phyloP scores from a whole-genome alignment of 2,797 vertebrate genomes.

The Octomys mimax region DNA sequence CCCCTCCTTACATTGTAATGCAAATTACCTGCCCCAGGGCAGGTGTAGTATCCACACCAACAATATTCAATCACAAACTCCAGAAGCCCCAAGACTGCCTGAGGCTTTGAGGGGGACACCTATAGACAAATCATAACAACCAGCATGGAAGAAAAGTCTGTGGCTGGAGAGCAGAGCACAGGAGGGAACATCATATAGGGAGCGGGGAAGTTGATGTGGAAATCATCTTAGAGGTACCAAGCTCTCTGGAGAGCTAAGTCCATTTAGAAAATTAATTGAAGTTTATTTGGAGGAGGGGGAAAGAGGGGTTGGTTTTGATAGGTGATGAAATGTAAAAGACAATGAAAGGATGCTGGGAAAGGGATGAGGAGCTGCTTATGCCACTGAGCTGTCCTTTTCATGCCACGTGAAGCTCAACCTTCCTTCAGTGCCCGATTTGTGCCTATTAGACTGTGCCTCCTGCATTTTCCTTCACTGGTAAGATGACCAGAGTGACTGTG shows the following conservation, averaged over 20 bases:
- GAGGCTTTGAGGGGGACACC: no score
- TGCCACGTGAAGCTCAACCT: neutral
- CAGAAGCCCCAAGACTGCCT: no score
- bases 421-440: neutral
- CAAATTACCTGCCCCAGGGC: no score
- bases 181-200: neutral
- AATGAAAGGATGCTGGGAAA: neutral
- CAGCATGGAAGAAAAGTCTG: neutral
- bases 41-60: no score
- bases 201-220: neutral
- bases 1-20: no score
- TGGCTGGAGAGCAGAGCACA: neutral
- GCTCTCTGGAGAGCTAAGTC: neutral
- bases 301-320: neutral
- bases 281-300: neutral
- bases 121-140: neutral
- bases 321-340: neutral
- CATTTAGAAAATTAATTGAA: neutral
- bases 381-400: neutral
- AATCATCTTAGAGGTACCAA: neutral
- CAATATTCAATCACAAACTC: no score
- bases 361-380: neutral
- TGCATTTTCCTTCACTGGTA: neutral
- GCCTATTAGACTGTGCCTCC: neutral
- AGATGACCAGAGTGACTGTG: neutral